A percentile compares a stretch with the other conserved stretches of the same genome.
Conservation (phyloP, 2,888 invertebrate genomes). For the Gibbula magus region DNA sequence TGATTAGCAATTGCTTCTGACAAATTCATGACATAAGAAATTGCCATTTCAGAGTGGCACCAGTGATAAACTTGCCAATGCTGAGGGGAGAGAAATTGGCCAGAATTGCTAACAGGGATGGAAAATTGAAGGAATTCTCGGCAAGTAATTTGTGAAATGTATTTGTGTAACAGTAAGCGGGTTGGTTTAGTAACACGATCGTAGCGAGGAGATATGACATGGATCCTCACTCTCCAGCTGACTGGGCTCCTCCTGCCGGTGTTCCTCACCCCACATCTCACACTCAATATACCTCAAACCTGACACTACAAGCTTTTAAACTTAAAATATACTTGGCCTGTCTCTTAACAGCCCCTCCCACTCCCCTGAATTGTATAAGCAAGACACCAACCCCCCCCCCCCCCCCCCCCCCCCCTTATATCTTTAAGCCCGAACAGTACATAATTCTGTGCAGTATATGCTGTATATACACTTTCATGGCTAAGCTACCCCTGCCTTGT, state of each 20-base stretch:
- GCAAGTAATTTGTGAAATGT: conserved; percentile 13
- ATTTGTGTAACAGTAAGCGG: conserved; percentile 13
- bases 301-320: not conserved
- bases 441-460: no score
- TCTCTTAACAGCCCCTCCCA: no score
- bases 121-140: conserved; percentile 7
- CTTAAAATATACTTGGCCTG: no score
- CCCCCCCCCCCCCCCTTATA: no score
- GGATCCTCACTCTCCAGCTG: not conserved
- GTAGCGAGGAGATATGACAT: conserved; percentile 13
- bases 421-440: no score
- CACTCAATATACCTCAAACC: not conserved
- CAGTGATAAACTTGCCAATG: not conserved
- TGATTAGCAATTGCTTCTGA: not conserved
- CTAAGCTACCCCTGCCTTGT: no score
- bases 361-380: no score
- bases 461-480: no score
- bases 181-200: conserved; percentile 16
- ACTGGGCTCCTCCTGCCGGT: no score
- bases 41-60: not conserved
- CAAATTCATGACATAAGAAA: conserved; percentile 18
- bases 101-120: conserved; percentile 6
- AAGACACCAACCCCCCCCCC: no score
- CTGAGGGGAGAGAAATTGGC: not conserved
- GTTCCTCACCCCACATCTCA: no score